phyloP scores from a whole-genome alignment of 2,888 invertebrate species.

The Neelides folsomi region DNA sequence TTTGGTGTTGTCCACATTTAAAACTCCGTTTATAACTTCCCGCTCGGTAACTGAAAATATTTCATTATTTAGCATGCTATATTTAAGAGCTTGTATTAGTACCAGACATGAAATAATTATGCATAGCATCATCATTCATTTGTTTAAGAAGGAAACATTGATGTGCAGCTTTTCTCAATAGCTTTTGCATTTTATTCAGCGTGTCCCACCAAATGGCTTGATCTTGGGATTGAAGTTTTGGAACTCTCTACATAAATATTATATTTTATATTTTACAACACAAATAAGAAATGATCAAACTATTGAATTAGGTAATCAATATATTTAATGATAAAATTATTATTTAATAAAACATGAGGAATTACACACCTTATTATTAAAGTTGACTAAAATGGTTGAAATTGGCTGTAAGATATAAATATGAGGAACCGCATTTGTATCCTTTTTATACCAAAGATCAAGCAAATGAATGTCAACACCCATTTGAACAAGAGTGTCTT shows the following conservation, averaged over 20 bases:
- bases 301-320: neutral
- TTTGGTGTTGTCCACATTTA: slow-evolving; percentile 84
- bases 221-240: slow-evolving; percentile 88
- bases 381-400: slow-evolving; percentile 89
- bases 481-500: slow-evolving; percentile 69
- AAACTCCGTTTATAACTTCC: slow-evolving; percentile 88
- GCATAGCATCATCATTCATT: slow-evolving; percentile 83
- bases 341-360: neutral
- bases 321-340: neutral
- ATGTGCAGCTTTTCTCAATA: slow-evolving; percentile 78
- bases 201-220: slow-evolving; percentile 98
- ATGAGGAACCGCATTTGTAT: slow-evolving; percentile 89
- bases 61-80: neutral
- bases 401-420: slow-evolving; percentile 91
- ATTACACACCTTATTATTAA: slow-evolving; percentile 77
- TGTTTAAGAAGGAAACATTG: slow-evolving; percentile 71
- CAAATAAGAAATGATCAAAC: neutral
- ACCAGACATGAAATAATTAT: slow-evolving; percentile 99
- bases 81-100: no score
- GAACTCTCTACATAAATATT: slow-evolving; percentile 56
- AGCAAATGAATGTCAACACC: slow-evolving; percentile 68
- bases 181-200: slow-evolving; percentile 82
- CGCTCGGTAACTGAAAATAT: slow-evolving; percentile 72
- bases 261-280: neutral
- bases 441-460: slow-evolving; percentile 92